Conservation (phyloP, 2,888 invertebrate genomes). For the Balanococcus diminutus region DNA sequence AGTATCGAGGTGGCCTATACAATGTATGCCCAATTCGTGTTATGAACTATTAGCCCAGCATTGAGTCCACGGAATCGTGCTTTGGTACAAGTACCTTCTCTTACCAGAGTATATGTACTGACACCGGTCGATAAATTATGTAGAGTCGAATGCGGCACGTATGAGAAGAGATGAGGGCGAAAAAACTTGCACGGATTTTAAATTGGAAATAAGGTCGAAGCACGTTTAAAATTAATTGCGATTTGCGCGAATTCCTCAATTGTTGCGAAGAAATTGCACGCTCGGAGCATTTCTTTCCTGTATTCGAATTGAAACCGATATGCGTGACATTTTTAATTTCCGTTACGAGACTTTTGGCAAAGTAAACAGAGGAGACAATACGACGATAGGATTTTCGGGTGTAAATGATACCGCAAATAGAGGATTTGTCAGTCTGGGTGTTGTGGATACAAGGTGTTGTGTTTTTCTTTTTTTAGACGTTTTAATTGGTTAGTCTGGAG, state of each 20-base stretch:
- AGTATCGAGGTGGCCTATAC: slow-evolving; percentile 13
- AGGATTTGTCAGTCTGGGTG: neutral
- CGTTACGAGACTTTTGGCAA: neutral
- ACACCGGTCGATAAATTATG: slow-evolving; percentile 5
- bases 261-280: neutral
- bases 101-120: neutral
- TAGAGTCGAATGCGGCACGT: neutral
- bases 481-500: neutral
- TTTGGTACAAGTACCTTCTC: neutral
- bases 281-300: neutral
- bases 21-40: slow-evolving; percentile 18
- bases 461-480: neutral
- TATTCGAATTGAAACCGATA: neutral
- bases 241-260: neutral
- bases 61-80: neutral
- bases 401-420: neutral
- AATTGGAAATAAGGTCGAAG: neutral
- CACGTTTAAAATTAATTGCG: neutral
- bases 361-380: neutral
- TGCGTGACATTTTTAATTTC: neutral
- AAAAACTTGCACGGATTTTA: neutral
- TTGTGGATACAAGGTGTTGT: neutral
- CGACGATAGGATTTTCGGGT: neutral
- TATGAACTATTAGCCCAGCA: neutral
- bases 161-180: neutral